Evolutionary conservation across 2,888 invertebrate species (phyloP).

Genomic region (Aporophyla nigra): DNA sequence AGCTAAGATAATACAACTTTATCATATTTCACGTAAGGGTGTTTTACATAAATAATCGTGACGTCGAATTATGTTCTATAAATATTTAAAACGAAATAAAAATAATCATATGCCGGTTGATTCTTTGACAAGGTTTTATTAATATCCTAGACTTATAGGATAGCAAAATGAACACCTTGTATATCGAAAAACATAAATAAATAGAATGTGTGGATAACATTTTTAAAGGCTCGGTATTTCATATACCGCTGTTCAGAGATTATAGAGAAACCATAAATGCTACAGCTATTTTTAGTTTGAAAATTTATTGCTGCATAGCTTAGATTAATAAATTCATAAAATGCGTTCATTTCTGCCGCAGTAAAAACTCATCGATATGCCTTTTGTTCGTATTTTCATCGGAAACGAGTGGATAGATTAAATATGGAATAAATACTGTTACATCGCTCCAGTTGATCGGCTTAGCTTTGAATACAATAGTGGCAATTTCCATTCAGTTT

Average conservation of each 20-base stretch:
- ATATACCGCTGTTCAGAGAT: not conserved
- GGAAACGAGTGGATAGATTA: slow-evolving; percentile 35
- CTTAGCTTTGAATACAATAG: slow-evolving; percentile 37
- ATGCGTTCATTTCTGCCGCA: slow-evolving; percentile 10
- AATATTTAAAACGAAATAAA: no score
- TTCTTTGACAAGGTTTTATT: no score
- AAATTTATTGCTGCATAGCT: not conserved
- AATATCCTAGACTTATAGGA: no score
- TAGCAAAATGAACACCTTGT: no score
- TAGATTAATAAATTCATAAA: slow-evolving; percentile 1
- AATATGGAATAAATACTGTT: slow-evolving; percentile 58
- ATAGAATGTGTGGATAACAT: not conserved
- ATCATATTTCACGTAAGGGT: no score
- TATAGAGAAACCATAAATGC: not conserved
- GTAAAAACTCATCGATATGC: slow-evolving; percentile 15
- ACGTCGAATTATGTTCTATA: no score
- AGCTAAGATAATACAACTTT: no score
- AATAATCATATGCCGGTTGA: no score
- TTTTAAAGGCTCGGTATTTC: not conserved
- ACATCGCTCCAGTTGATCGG: slow-evolving; percentile 36
- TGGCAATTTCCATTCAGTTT: slow-evolving; percentile 32
- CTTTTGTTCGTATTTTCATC: slow-evolving; percentile 30
- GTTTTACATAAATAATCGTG: no score
- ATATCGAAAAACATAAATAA: not conserved
- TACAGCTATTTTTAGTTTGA: not conserved